Evolutionary conservation across 2,888 invertebrate species (phyloP).

Genomic region (Melanotus villosus): DNA sequence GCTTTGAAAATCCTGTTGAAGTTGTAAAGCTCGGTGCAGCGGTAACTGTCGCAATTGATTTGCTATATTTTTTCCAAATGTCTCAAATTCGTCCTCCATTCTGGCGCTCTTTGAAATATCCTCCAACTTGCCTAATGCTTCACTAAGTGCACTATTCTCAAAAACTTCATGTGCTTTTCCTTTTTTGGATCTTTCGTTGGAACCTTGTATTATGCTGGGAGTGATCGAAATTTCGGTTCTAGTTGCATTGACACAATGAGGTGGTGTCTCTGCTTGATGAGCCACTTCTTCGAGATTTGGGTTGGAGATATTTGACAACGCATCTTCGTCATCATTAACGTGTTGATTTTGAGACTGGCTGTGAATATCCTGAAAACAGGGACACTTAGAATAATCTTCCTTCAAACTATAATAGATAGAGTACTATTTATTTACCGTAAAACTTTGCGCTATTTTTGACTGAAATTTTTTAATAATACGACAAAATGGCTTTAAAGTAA

Average conservation of each 20-base stretch:
- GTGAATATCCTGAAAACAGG: too few relatives aligned
- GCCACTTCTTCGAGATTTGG: too few relatives aligned
- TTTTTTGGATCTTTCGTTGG: neutral
- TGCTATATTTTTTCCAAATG: conserved; percentile 1
- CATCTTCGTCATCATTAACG: too few relatives aligned
- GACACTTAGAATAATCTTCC: too few relatives aligned
- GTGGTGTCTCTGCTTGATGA: neutral
- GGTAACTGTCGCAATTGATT: neutral
- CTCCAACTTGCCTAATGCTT: neutral
- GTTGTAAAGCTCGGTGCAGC: neutral
- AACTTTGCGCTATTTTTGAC: too few relatives aligned
- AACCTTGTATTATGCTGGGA: neutral
- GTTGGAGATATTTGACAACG: too few relatives aligned
- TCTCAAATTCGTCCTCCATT: neutral
- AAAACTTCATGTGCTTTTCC: neutral
- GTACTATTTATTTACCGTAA: too few relatives aligned
- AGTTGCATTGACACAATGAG: neutral
- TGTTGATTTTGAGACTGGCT: too few relatives aligned
- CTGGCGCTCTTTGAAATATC: neutral
- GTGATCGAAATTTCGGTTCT: neutral
- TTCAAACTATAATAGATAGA: too few relatives aligned
- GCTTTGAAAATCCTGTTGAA: neutral
- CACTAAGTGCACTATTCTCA: neutral
- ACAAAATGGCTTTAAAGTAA: too few relatives aligned
- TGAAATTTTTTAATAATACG: too few relatives aligned